Evolutionary conservation across 2,888 invertebrate genomes (phyloP).

Genomic region (Junonia oenone): DNA sequence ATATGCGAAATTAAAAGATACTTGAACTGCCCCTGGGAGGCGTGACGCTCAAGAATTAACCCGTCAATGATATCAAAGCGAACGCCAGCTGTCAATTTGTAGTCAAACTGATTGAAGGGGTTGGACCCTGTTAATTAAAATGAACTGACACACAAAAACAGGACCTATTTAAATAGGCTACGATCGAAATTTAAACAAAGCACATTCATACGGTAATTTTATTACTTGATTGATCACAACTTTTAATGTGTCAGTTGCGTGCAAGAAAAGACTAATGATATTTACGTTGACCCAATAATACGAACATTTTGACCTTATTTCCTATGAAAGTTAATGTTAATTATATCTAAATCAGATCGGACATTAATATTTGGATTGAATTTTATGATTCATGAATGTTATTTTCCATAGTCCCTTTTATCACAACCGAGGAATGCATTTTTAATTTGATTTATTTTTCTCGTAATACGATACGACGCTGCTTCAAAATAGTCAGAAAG

Average conservation of each 20-base stretch:
- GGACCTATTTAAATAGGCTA: conserved; percentile 16
- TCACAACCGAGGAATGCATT: too few species aligned
- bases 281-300: conserved; percentile 24
- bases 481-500: too few species aligned
- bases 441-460: too few species aligned
- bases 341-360: neutral
- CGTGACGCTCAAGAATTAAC: conserved; percentile 59
- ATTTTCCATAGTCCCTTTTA: too few species aligned
- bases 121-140: conserved; percentile 28
- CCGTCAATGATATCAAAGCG: conserved; percentile 65
- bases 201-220: conserved; percentile 37
- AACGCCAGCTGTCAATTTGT: conserved; percentile 63
- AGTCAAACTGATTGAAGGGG: conserved; percentile 46
- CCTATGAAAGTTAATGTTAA: neutral
- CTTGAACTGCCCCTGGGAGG: conserved; percentile 9
- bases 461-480: too few species aligned
- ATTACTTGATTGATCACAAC: conserved; percentile 51
- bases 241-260: conserved; percentile 59
- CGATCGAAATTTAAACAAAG: conserved; percentile 23
- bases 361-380: neutral
- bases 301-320: conserved; percentile 15
- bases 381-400: too few species aligned
- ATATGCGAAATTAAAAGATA: neutral
- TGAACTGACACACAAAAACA: conserved; percentile 18
- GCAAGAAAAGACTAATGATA: conserved; percentile 32